These are phyloP conservation scores for Halichondria panicea DNA, from an alignment of 37 sponge, comb jelly and placozoan genomes.

Conservation along the genomic window DNA sequence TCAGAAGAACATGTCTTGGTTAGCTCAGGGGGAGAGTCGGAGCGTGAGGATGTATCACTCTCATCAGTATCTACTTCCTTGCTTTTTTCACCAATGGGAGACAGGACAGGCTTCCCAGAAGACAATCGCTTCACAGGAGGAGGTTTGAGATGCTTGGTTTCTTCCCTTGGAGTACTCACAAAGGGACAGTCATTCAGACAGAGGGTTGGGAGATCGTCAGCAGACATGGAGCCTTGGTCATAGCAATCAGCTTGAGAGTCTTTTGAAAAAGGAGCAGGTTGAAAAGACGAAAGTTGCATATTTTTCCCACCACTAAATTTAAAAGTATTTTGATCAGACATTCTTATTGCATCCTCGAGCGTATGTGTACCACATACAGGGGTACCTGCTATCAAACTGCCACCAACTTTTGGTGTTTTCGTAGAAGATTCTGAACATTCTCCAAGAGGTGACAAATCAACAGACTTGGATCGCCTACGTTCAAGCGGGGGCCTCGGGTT, in stretches of 20 bases:
- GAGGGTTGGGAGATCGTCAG: constrained; percentile 30
- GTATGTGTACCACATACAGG: background rate
- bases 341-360: background rate
- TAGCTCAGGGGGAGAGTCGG: background rate
- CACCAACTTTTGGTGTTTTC: constrained; percentile 18
- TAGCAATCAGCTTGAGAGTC: background rate
- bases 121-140: background rate
- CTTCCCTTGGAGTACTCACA: background rate
- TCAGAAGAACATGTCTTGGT: background rate
- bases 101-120: background rate
- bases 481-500: background rate
- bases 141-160: background rate
- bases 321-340: background rate
- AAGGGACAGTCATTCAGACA: constrained; percentile 43
- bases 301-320: background rate
- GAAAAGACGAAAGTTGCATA: background rate
- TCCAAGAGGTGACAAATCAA: constrained; percentile 22
- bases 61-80: constrained; percentile 10
- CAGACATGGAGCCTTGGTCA: constrained; percentile 19
- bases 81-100: background rate
- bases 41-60: constrained; percentile 19
- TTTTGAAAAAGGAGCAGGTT: constrained; percentile 13
- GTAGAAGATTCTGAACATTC: constrained; percentile 6
- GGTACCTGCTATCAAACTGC: constrained; percentile 4
- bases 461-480: constrained; percentile 22